Conservation (phyloP, 53 echinoderm and acorn worm genomes). For the Apostichopus leukothele region DNA sequence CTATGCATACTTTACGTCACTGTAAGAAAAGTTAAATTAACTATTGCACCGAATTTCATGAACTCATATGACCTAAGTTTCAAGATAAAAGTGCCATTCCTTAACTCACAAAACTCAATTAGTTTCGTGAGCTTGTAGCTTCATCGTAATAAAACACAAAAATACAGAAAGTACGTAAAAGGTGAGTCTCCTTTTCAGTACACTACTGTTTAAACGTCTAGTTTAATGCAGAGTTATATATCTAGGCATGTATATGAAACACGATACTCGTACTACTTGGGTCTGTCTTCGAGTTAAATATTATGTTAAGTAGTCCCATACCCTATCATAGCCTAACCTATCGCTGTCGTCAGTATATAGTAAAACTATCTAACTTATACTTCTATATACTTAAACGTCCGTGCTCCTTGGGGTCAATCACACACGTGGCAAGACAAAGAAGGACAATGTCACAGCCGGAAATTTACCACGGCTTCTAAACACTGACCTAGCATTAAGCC, state of each 20-base stretch:
- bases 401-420: conserved; percentile 40
- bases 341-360: neutral
- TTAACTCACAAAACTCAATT: too few species aligned
- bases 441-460: conserved; percentile 4
- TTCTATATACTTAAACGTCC: neutral
- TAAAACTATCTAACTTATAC: too few species aligned
- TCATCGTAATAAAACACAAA: neutral
- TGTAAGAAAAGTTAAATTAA: too few species aligned
- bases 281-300: neutral
- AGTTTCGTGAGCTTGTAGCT: neutral
- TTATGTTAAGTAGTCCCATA: neutral
- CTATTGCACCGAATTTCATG: too few species aligned
- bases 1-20: too few species aligned
- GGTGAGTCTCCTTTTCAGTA: neutral
- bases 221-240: neutral
- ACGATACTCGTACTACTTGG: neutral
- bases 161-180: neutral
- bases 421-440: conserved; percentile 20
- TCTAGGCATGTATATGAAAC: conserved; percentile 7
- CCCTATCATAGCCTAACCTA: neutral
- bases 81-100: too few species aligned
- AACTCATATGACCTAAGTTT: too few species aligned
- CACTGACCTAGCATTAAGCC: conserved; percentile 12
- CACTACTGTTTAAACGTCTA: neutral
- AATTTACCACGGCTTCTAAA: neutral